Conservation (phyloP, 2,113 vertebrate genomes). For the human (Homo sapiens) region DNA sequence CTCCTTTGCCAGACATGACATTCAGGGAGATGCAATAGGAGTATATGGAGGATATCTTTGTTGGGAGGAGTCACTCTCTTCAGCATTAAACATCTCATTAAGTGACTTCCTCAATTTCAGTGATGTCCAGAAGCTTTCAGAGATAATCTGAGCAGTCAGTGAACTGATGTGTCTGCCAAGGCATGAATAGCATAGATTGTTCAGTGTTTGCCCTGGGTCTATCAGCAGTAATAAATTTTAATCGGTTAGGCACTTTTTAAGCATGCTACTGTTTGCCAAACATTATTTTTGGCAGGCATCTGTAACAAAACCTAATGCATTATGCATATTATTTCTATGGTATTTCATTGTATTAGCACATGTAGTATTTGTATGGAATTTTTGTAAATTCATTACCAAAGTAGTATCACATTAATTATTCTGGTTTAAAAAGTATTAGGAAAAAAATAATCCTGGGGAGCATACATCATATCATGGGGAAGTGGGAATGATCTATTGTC, state of each 20-base stretch:
- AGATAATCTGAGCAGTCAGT: slow-evolving; percentile 56
- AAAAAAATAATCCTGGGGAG: slow-evolving; percentile 39
- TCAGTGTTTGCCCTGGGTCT: slow-evolving; percentile 34
- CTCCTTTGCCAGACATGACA: neutral
- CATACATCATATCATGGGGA: neutral
- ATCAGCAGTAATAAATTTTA: slow-evolving; percentile 70
- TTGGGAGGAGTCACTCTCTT: slow-evolving; percentile 7
- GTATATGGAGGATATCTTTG: neutral
- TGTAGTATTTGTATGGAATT: slow-evolving; percentile 75
- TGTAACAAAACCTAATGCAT: slow-evolving; percentile 79
- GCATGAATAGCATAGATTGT: neutral
- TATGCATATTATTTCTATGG: slow-evolving; percentile 65
- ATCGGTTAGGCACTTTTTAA: slow-evolving; percentile 70
- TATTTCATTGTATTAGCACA: slow-evolving; percentile 74
- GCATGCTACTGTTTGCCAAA: slow-evolving; percentile 74
- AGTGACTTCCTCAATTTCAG: slow-evolving; percentile 57
- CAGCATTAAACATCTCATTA: slow-evolving; percentile 46
- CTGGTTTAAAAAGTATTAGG: slow-evolving; percentile 53
- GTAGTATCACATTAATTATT: slow-evolving; percentile 78
- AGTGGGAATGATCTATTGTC: slow-evolving; percentile 39
- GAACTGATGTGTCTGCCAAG: slow-evolving; percentile 39
- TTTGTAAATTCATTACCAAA: slow-evolving; percentile 75
- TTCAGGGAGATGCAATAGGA: neutral
- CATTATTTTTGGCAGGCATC: slow-evolving; percentile 76
- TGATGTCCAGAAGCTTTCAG: slow-evolving; percentile 51